phyloP scores from a whole-genome alignment of 2,888 invertebrate species.

The Ormyrus nitidulus region DNA sequence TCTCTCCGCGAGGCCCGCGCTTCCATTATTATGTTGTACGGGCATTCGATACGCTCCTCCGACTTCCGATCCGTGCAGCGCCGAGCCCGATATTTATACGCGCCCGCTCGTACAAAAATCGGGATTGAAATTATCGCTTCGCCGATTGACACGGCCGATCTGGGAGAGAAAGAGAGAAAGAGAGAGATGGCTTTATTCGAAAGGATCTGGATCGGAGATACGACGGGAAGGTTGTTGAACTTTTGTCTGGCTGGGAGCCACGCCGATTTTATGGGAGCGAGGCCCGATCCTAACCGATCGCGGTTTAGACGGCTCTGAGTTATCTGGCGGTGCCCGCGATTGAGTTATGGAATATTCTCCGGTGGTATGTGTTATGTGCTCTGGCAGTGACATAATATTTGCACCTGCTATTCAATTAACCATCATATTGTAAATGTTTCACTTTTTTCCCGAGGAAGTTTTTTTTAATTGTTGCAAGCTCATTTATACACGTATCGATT shows the following conservation, averaged over 20 bases:
- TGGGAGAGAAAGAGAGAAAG: constrained; percentile 13
- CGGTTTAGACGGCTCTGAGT: no score
- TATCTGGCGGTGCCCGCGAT: no score
- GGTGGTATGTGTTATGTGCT: no score
- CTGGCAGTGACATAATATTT: no score
- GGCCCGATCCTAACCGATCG: no score
- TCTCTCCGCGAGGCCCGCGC: background rate
- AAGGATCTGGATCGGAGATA: constrained; percentile 12
- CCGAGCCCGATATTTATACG: background rate
- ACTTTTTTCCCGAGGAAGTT: no score
- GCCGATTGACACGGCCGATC: constrained; percentile 25
- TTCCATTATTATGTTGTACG: constrained; percentile 18
- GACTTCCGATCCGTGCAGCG: constrained; percentile 23
- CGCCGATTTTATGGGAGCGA: constrained; percentile 27
- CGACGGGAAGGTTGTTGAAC: constrained; percentile 6
- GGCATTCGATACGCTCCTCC: constrained; percentile 22
- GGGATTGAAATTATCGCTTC: constrained; percentile 21
- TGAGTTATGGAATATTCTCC: no score
- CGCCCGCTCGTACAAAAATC: background rate
- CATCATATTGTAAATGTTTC: no score
- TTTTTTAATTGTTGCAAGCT: no score
- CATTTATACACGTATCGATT: no score
- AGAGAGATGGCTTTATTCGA: constrained; percentile 1
- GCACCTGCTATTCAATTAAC: no score
- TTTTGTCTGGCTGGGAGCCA: background rate